Percentiles rank a stretch among this genome's conserved stretches.
Conservation (phyloP, 2,888 invertebrate genomes). For the Drosophila birchii region DNA sequence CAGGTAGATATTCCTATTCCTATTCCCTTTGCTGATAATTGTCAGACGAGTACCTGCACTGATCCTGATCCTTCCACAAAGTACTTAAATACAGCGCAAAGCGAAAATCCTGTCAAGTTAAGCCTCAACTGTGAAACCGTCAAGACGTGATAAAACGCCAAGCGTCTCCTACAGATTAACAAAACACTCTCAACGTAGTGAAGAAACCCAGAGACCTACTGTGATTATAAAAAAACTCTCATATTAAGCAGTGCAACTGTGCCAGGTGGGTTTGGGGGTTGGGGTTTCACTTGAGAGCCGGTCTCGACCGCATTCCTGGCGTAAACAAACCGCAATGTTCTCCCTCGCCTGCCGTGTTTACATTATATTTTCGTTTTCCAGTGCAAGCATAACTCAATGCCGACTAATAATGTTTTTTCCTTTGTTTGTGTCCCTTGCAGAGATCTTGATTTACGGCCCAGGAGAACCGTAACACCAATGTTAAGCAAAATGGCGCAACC, state of each 20-base stretch:
- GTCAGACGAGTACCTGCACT: constrained; percentile 1
- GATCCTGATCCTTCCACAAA: background rate
- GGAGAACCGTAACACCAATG: constrained; percentile 59
- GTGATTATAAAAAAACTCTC: constrained; percentile 58
- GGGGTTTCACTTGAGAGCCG: constrained; percentile 46
- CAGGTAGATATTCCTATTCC: constrained; percentile 60
- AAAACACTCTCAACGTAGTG: constrained; percentile 1
- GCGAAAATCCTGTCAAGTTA: constrained; percentile 7
- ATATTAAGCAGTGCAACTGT: constrained; percentile 45
- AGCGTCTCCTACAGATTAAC: constrained; percentile 49
- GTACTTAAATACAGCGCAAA: constrained; percentile 54
- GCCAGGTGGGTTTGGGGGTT: constrained; percentile 49
- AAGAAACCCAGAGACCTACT: constrained; percentile 34
- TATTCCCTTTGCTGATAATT: constrained; percentile 15
- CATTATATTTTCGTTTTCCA: constrained; percentile 44
- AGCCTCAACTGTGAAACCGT: constrained; percentile 30
- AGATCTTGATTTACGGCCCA: constrained; percentile 45
- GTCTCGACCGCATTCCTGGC: constrained; percentile 64
- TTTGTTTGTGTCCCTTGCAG: constrained; percentile 40
- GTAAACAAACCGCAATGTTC: constrained; percentile 56
- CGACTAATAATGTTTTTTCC: constrained; percentile 2
- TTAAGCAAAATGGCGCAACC: constrained; percentile 79
- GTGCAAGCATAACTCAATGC: constrained; percentile 12
- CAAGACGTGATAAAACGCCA: constrained; percentile 55
- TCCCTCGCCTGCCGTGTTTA: constrained; percentile 35